Evolutionary conservation across 23 tunicate genomes (phyloP), one percentile per base, ranked within the genome.

Genomic region (Oikopleura dioica): DNA sequence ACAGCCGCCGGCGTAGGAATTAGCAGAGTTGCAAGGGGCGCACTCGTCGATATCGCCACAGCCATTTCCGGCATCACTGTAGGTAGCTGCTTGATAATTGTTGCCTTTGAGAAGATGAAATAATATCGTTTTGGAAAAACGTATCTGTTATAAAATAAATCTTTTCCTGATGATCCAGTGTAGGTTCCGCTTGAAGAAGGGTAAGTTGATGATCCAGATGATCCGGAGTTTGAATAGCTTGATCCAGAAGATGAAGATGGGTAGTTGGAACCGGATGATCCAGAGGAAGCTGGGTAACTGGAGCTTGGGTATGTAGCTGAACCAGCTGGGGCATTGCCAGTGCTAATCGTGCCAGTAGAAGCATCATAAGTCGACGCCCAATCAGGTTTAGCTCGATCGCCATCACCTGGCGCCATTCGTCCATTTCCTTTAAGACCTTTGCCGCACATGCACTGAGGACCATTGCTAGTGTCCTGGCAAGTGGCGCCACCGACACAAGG

Each of bases 21-120:
- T 31, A 28, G 30, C 72, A 63, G 33, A 2, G 72, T 31, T 31
- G 33, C 72, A 63, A 23, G 5, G 4, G 26, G 72, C 72, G 72
- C 72, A 63, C 33, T 63, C 72, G 33, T 63, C 72, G 33, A 63
- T 28, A 63, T 63, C 72, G 16, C n/a, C n/a, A n/a, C n/a, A n/a
- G n/a, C n/a, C n/a, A n/a, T n/a, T n/a, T n/a, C n/a, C n/a, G n/a
- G n/a, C n/a, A n/a, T n/a, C n/a, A n/a, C n/a, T n/a, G n/a, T n/a
- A n/a, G n/a, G n/a, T n/a, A n/a, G n/a, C n/a, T n/a, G n/a, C n/a
- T n/a, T n/a, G n/a, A n/a, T n/a, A n/a, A n/a, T n/a, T n/a, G n/a
- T n/a, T n/a, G n/a, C n/a, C n/a, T n/a, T n/a, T 44, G 16, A 44
- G 16, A 44, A 44, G 16, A 44, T 44, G 55, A 9, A 9, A 44